Base-by-base conservation (phyloP, 2,888 invertebrate species). In the Dynastes hyllus region DNA sequence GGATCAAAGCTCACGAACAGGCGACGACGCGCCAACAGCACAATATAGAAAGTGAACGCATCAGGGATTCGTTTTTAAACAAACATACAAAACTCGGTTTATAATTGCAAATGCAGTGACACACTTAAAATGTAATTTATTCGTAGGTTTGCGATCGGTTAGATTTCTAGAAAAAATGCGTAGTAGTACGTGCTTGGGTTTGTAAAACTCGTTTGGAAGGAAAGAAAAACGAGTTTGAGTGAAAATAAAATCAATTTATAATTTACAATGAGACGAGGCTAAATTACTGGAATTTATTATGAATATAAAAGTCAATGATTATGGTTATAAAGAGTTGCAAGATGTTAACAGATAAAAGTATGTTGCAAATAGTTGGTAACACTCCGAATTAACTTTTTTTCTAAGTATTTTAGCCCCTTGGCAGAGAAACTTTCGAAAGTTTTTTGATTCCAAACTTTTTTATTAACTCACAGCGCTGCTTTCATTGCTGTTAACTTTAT, bases 11-110 rank as follows among this genome's bases (percentile, higher is more conserved):
- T 45, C 37, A 55, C 32, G 37, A 55, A 55, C 55, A 16, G 8
- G 11, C 45, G 45, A 45, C 45, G 8, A 45, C 55, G 22, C 22
- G 29, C 9, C 9, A 51, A 69, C 27, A n/a, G 9, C n/a, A 29
- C 55, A 55, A 71, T 2, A 32, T 53, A 71, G 71, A 71, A 71
- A 71, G 71, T 71, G 53, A 71, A 55, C 71, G 71, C 71, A 71
- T 50, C 55, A 16, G 71, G 22, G 37, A 55, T 71, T 37, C 53
- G 32, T 55, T 71, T 29, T 32, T 22, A 53, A 71, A n/a, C 32
- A 55, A 71, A 71, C n/a, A 32, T 50, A 32, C 71, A 55, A 71
- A 55, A 53, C 27, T 27, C 22, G 50, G 27, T 70, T 70, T 70
- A 53, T 70, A 70, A 70, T 70, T 70, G 53, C 53, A 70, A 53